Conservation (phyloP, 2,797 vertebrate species). For the Sus cebifrons region DNA sequence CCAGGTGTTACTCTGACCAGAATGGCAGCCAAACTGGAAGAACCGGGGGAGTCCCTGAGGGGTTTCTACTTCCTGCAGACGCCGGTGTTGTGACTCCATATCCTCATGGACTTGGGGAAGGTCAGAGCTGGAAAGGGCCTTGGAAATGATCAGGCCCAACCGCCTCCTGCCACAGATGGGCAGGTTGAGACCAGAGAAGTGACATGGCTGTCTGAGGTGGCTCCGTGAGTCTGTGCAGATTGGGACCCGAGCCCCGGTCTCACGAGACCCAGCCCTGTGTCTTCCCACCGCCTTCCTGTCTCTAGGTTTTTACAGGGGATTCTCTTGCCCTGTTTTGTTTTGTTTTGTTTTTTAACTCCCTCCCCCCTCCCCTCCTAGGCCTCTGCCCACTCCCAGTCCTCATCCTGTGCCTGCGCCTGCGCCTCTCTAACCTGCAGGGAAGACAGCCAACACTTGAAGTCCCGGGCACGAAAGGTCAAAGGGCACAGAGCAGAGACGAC, state of each 20-base stretch:
- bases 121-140: background rate
- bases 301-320: background rate
- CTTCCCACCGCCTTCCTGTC: background rate
- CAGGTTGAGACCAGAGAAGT: background rate
- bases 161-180: background rate
- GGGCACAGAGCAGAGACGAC: background rate
- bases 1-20: background rate
- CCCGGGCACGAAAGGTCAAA: background rate
- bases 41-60: background rate
- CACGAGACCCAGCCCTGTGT: no score
- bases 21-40: background rate
- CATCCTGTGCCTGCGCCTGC: background rate
- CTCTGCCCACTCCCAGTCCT: background rate
- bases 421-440: background rate
- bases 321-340: background rate
- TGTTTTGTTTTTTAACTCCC: background rate
- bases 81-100: background rate
- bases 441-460: background rate
- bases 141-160: background rate
- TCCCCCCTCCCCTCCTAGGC: background rate
- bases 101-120: background rate
- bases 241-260: background rate
- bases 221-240: background rate
- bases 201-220: no score
- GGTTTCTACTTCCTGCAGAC: background rate